phyloP scores from a whole-genome alignment of 2,113 vertebrate species.

The Prionailurus bengalensis region DNA sequence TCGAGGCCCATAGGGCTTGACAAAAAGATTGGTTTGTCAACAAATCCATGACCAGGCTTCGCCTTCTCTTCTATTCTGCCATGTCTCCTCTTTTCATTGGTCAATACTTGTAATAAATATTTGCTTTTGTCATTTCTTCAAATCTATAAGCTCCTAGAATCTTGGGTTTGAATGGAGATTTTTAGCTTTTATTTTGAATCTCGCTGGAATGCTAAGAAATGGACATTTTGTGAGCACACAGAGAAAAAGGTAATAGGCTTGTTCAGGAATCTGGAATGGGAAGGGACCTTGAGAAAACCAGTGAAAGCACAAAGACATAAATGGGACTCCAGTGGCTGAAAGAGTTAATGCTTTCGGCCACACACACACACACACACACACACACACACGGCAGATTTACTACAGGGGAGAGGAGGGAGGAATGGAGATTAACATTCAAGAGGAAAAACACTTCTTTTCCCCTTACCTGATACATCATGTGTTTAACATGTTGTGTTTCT shows the following conservation, averaged over 20 bases:
- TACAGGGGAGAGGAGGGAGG: neutral
- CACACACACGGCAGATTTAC: neutral
- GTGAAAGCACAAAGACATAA: neutral
- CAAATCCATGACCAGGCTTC: neutral
- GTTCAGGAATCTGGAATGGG: neutral
- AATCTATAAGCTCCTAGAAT: neutral
- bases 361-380: no score
- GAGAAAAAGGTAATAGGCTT: neutral
- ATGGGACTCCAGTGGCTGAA: neutral
- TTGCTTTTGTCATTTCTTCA: constrained; percentile 16
- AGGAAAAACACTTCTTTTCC: neutral
- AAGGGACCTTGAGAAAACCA: neutral
- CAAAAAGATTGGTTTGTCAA: neutral
- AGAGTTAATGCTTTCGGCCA: neutral
- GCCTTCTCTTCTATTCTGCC: neutral
- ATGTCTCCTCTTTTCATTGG: neutral
- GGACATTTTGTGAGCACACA: neutral
- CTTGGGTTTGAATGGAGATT: neutral
- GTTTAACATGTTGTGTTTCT: constrained; percentile 51
- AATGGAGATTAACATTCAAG: neutral
- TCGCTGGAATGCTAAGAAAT: neutral
- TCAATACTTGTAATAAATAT: neutral
- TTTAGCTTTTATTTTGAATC: neutral
- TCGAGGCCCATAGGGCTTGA: neutral
- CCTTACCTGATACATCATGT: constrained; percentile 57